Evolutionary conservation across 2,113 vertebrate species (phyloP), one percentile per base, ranked within the genome.

Genomic region (Petrocephalus zakoni): DNA sequence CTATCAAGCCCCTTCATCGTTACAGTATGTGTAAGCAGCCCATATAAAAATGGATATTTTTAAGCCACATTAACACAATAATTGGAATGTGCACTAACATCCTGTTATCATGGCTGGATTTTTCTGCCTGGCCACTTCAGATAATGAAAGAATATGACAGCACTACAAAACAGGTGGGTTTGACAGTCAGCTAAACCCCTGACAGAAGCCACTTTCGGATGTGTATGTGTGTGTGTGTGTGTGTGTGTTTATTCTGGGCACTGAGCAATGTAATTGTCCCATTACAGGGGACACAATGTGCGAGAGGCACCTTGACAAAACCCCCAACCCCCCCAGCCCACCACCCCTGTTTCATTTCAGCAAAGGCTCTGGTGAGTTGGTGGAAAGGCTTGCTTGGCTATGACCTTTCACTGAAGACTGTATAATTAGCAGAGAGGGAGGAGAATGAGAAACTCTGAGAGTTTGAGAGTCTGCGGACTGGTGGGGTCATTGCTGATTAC

Each of bases 121-220:
- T 75, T 86, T 64, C 84, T 86, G 51, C 52, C 84, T 82, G 25
- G 21, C 29, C 88, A 55, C 83, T 89, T 55, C 58, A 82, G 58
- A 86, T 49, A 89, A 85, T 72, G 81, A 81, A 34, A 46, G 88
- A 85, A 68, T 85, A 68, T 68, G 56, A 83, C 52, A n/a, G 75
- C 17, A 49, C 19, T 82, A 17, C 52, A 21, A 53, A 78, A 53
- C 68, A 81, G 87, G 87, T 78, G 68, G 64, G 25, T 88, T 75
- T 88, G 87, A 78, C 87, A 78, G 68, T 52, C 64, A 78, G 51
- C 47, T 81, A 52, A 51, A 87, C 49, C 9, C 86, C 21, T 22
- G 42, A 2, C 47, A 11, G 61, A 15, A 87, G 46, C 15, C 8
- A 13, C 29, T 87, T 61, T 49, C 22, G 13, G 37, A 49, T 78